A percentile compares a stretch with the other conserved stretches of the same genome.
These are phyloP conservation scores for Falco columbarius DNA, from an alignment of 2,797 vertebrate genomes.

Conservation along the genomic window DNA sequence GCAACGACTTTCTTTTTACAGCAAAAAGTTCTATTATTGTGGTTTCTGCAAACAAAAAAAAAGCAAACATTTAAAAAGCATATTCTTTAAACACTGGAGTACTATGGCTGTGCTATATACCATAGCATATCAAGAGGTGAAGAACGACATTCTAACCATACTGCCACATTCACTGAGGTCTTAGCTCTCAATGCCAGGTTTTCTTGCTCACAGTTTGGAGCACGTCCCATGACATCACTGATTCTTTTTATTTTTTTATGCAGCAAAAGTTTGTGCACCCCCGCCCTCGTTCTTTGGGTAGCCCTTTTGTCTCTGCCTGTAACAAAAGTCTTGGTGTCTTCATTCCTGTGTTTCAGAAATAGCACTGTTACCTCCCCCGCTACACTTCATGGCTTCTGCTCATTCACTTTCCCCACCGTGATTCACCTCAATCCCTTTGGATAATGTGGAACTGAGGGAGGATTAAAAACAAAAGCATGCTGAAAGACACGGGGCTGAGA, in stretches of 20 bases:
- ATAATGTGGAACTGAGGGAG: background rate
- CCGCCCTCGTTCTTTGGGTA: background rate
- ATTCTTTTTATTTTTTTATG: background rate
- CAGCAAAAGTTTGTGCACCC: background rate
- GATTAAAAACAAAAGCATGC: background rate
- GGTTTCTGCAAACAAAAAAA: background rate
- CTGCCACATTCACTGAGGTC: background rate
- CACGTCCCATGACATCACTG: background rate
- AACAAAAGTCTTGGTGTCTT: background rate
- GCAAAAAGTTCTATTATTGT: background rate
- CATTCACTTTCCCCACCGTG: background rate
- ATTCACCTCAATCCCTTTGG: background rate
- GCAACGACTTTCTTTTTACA: background rate
- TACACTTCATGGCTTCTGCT: background rate
- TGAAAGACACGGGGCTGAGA: background rate
- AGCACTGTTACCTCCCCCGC: background rate
- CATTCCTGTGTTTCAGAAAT: background rate
- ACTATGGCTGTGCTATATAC: background rate
- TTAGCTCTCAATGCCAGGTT: background rate
- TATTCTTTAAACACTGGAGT: background rate
- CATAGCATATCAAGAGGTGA: background rate
- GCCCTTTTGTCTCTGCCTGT: background rate
- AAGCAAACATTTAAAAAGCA: background rate
- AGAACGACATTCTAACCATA: background rate
- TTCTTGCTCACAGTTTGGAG: background rate